Conservation (phyloP, 2,888 invertebrate species). For the Parnassius smintheus region DNA sequence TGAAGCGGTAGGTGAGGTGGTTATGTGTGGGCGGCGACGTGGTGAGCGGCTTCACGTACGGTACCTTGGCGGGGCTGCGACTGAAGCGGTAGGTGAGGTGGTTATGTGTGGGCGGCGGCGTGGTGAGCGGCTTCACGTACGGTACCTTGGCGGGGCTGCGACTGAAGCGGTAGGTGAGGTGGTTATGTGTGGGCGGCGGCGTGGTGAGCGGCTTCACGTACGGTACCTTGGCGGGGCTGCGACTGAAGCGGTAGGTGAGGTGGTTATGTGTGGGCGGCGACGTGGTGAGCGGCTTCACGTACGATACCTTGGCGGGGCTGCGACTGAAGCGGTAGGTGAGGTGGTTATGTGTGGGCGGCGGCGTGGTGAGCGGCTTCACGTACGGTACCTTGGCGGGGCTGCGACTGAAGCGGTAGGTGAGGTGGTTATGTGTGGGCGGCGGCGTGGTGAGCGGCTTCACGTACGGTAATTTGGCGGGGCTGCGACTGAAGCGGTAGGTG, state of each 20-base stretch:
- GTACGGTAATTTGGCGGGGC: conserved; percentile 57
- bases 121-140: conserved; percentile 72
- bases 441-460: neutral
- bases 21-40: conserved; percentile 73
- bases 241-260: conserved; percentile 39
- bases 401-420: too few species aligned
- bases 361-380: conserved; percentile 72
- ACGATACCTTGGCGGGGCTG: too few species aligned
- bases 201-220: neutral
- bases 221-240: conserved; percentile 56
- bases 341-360: conserved; percentile 30
- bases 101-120: conserved; percentile 73
- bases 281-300: conserved; percentile 73
- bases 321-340: conserved; percentile 39
- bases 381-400: conserved; percentile 84
- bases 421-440: too few species aligned
- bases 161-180: too few species aligned
- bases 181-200: too few species aligned
- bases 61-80: conserved; percentile 92
- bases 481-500: too few species aligned
- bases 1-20: conserved; percentile 89
- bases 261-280: conserved; percentile 32
- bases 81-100: conserved; percentile 90
- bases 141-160: conserved; percentile 84
- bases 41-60: conserved; percentile 73